Evolutionary conservation across 35 echinoderm and acorn worm species (phyloP), one percentile per base, ranked within the genome.

Genomic region (Holothuria glaberrima): DNA sequence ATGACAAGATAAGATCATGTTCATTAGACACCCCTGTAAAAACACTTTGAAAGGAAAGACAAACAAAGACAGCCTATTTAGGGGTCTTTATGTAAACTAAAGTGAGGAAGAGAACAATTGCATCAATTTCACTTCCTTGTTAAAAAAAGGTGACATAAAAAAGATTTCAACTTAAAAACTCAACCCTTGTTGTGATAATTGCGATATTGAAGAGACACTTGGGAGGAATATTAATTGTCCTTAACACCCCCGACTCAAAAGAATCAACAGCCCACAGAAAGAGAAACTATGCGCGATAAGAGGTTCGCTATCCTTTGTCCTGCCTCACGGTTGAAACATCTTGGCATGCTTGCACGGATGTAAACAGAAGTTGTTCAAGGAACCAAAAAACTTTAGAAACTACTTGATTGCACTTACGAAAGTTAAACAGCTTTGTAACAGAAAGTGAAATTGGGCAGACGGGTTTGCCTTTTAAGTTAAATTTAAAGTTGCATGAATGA

Each of bases 341-440:
- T 78, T 78, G 74, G 74, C 38, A 27, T 78, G 44, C 50, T 41
- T 48, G 41, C 25, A 48, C 44, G 14, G 21, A 48, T 48, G 74
- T 78, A 78, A 78, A 78, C 74, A 78, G 41, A 78, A 78, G 38
- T 78, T 54, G 26, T 48, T 78, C 36, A 78, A 78, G 74, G 74
- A 78, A 78, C 44, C 36, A 24, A 78, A 78, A 48, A 78, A 41
- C 66, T 78, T 78, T 78, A 78, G 74, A 78, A 78, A 78, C 74
- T 78, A 78, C 74, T 78, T 78, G 74, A 78, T 78, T 78, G 74
- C 74, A 78, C 74, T 78, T 78, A 48, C 38, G 74, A 78, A 78
- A 78, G 38, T 78, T 78, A 78, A 78, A 78, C 74, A 78, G 31
- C 74, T 78, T 78, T 41, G 38, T 48, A 78, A 78, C 74, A 48